Base-by-base conservation (phyloP, 2,113 vertebrate genomes). In the Gymnocephalus cernua region DNA sequence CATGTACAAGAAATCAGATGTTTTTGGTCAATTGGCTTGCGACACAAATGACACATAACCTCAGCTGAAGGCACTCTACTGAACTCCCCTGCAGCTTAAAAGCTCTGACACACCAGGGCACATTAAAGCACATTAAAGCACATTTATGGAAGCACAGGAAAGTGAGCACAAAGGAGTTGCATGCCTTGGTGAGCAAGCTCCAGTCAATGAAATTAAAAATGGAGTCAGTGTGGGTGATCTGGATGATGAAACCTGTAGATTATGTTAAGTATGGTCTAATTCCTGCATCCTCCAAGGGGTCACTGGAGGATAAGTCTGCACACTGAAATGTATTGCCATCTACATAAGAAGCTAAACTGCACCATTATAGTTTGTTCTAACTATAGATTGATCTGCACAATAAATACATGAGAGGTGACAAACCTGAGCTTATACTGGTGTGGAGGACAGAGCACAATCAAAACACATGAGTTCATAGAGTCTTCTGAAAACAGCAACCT, bases 111-210 rank as follows among this genome's bases (percentile, higher is more conserved):
- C 38, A 11, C 10, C 38, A 41, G 10, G 38, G 10, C 38, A 41
- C 38, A 41, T 41, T 41, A 41, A 41, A 41, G 38, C 38, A 41
- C 38, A 41, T 41, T 65, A n/a, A 89, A 92, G 92, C 93, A 93
- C 92, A 89, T 56, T 73, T 21, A 44, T 3, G 2, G 29, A 85
- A 93, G 90, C 90, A 93, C 90, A 93, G 59, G 57, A 59, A 56
- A 16, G 12, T 23, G 48, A 91, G 86, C 84, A 87, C 84, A 79
- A 81, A 74, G 35, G 16, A 85, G 27, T 6, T 56, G 45, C 32
- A 47, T 54, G 38, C 57, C n/a, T 14, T 13, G 11, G 32, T 29
- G 66, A 82, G 63, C 15, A 54, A 53, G 45, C 38, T 48, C 50
- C 72, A 53, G 45, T 56, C 64, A 66, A 38, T 47, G 50, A 66